Conservation (phyloP, 2,113 vertebrate species). For the Tenrec ecaudatus region DNA sequence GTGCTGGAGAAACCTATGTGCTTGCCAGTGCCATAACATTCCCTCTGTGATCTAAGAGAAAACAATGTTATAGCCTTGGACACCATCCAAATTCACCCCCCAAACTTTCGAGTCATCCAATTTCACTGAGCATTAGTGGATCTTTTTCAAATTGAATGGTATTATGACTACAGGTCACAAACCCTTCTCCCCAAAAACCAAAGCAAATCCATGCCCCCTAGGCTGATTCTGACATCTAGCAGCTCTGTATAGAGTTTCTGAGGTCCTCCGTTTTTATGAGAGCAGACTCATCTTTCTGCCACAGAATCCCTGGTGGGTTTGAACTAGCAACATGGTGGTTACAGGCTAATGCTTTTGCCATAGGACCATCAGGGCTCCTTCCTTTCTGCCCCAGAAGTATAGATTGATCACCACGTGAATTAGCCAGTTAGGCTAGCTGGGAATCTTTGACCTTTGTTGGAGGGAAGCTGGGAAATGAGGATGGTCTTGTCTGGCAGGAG, state of each 20-base stretch:
- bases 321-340: too few relatives aligned
- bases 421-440: neutral
- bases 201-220: too few relatives aligned
- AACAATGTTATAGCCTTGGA: constrained; percentile 49
- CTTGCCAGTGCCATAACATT: constrained; percentile 67
- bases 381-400: neutral
- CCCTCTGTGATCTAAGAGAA: constrained; percentile 71
- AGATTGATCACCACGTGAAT: neutral
- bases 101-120: constrained; percentile 13
- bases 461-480: neutral
- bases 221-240: too few relatives aligned
- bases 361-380: too few relatives aligned
- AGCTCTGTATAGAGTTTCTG: too few relatives aligned
- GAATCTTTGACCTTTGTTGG: neutral
- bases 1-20: constrained; percentile 60
- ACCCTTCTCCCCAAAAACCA: too few relatives aligned
- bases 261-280: too few relatives aligned
- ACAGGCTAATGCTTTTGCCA: too few relatives aligned
- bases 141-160: constrained; percentile 31
- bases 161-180: neutral
- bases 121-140: neutral
- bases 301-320: too few relatives aligned
- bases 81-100: constrained; percentile 43
- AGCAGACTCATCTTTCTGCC: too few relatives aligned
- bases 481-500: neutral